phyloP scores from a whole-genome alignment of 2,797 vertebrate species.

The Amniataba percoides region DNA sequence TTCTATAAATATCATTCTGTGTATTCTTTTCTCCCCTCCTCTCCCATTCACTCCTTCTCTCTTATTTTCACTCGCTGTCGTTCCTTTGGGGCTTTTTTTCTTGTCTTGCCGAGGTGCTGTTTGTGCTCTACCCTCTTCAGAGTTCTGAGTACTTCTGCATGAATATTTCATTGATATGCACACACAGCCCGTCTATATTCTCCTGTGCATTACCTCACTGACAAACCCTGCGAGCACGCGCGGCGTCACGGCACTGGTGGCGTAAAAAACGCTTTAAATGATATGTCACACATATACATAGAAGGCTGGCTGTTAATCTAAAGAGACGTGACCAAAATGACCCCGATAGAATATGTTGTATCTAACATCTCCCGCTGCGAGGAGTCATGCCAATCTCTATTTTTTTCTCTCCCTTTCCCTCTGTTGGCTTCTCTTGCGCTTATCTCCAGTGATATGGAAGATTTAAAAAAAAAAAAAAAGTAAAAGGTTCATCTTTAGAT shows the following conservation, averaged over 20 bases:
- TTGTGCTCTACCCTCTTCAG: constrained; percentile 71
- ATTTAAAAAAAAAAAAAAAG: constrained; percentile 50
- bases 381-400: constrained; percentile 22
- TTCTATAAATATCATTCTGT: constrained; percentile 58
- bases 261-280: constrained; percentile 48
- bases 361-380: constrained; percentile 32
- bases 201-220: constrained; percentile 64
- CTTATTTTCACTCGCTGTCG: constrained; percentile 50
- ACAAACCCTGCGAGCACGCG: constrained; percentile 37
- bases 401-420: neutral
- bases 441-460: constrained; percentile 55
- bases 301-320: constrained; percentile 40
- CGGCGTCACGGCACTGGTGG: constrained; percentile 10
- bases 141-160: constrained; percentile 77
- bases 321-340: constrained; percentile 54
- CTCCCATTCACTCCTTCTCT: constrained; percentile 46
- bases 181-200: constrained; percentile 57
- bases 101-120: constrained; percentile 68
- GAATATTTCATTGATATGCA: constrained; percentile 77
- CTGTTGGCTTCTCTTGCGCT: constrained; percentile 22
- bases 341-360: constrained; percentile 23
- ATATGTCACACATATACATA: constrained; percentile 25
- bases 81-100: constrained; percentile 60
- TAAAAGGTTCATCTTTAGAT: constrained; percentile 64
- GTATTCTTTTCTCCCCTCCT: constrained; percentile 13